A percentile compares a stretch with the other conserved stretches of the same genome.
phyloP scores from a whole-genome alignment of 2,888 invertebrate genomes.

The Drosophila koepferae region DNA sequence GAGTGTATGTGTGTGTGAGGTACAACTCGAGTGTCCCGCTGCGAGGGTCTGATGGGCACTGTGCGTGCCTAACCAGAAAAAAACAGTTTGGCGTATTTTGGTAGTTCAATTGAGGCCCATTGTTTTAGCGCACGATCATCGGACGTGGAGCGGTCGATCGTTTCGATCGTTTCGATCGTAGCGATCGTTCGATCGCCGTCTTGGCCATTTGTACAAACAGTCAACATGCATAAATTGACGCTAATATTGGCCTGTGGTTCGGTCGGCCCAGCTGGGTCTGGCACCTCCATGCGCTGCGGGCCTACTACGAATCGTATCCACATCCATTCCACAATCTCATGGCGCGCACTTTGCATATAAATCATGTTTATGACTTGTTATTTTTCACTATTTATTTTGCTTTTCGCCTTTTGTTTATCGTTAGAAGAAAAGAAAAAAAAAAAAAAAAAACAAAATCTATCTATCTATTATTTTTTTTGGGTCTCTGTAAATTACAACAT shows the following conservation, averaged over 20 bases:
- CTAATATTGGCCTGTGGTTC: conserved; percentile 66
- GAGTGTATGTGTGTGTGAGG: conserved; percentile 5
- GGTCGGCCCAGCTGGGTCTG: conserved; percentile 11
- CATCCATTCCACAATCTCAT: conserved; percentile 37
- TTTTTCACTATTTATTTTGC: conserved; percentile 78
- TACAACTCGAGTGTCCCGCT: conserved; percentile 52
- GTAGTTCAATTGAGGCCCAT: conserved; percentile 78
- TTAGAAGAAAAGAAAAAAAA: conserved; percentile 47
- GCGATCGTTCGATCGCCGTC: background rate
- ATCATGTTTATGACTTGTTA: conserved; percentile 81
- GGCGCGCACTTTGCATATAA: conserved; percentile 79
- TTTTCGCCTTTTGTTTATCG: conserved; percentile 70
- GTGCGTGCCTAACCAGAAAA: conserved; percentile 75
- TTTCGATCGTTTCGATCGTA: conserved; percentile 20
- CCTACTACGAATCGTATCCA: background rate
- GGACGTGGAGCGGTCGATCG: conserved; percentile 5
- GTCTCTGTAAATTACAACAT: conserved; percentile 71
- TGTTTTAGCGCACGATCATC: conserved; percentile 65
- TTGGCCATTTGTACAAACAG: conserved; percentile 65
- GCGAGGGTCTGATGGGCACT: conserved; percentile 52
- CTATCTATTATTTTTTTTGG: conserved; percentile 16
- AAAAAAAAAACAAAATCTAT: conserved; percentile 39
- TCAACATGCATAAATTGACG: conserved; percentile 79
- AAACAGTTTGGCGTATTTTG: conserved; percentile 71
- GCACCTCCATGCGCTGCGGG: conserved; percentile 23